These are phyloP conservation scores for Crotalus viridis DNA, from an alignment of 2,113 vertebrate species.

Conservation along the genomic window DNA sequence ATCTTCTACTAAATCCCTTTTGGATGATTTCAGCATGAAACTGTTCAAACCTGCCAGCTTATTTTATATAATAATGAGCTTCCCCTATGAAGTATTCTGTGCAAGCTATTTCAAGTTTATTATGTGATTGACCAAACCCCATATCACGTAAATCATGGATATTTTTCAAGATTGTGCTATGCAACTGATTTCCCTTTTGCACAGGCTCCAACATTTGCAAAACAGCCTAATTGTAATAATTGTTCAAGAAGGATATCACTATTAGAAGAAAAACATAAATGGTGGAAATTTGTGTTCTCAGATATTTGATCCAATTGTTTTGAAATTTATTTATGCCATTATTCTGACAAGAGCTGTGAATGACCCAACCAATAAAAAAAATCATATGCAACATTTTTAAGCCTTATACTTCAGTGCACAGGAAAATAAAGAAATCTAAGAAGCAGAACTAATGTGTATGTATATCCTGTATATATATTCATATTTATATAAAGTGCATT, in stretches of 20 bases:
- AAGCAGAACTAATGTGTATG: background rate
- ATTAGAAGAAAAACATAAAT: background rate
- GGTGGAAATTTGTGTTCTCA: background rate
- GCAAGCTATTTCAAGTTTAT: background rate
- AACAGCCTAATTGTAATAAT: background rate
- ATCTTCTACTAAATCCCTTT: background rate
- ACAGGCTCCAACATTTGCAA: background rate
- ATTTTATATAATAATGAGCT: background rate
- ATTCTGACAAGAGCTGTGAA: background rate
- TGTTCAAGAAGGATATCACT: background rate
- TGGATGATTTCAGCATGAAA: constrained; percentile 11
- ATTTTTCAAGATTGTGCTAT: background rate
- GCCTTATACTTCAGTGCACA: background rate
- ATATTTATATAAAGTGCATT: background rate
- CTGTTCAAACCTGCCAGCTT: background rate
- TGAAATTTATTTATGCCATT: background rate
- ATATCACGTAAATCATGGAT: background rate
- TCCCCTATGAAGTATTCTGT: background rate
- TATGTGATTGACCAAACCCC: background rate
- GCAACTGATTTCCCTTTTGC: background rate
- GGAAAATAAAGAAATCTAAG: background rate
- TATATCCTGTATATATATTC: background rate
- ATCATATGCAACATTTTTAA: background rate
- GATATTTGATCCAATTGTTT: background rate
- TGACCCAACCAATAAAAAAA: background rate